Base-by-base conservation (phyloP, 1,140 invertebrate genomes). In the Spodoptera frugiperda region DNA sequence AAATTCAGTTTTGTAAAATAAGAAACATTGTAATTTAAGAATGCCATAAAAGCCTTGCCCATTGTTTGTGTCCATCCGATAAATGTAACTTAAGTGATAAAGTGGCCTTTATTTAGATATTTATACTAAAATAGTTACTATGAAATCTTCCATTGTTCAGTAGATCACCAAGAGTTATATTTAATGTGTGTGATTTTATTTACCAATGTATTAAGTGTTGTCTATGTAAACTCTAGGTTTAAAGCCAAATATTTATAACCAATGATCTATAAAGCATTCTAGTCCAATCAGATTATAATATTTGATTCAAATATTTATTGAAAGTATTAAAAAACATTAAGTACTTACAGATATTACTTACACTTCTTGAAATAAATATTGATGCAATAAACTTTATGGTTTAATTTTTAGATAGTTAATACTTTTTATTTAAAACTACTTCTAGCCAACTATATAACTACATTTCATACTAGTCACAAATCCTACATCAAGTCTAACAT, bases 81-180 rank as follows among this genome's bases (percentile, higher is more conserved):
- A 72, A 59, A 14, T 48, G 54, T 72, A 83, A 79, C 70, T 80
- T 59, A 84, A 85, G 87, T 87, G 86, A 87, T 87, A 89, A 83
- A 81, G 88, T 87, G 88, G 88, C 88, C 88, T 90, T 90, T 84
- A 80, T 73, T 75, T 84, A 87, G 76, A 84, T 80, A 54, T 81
- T 78, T 86, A 86, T 85, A 84, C 76, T 74, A 78, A 39, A 74
- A 78, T 80, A 81, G 70, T 82, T 80, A 84, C 79, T 78, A 86
- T 61, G 76, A 75, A 82, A 87, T 85, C 87, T 90, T 88, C 86
- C 88, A 90, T 89, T 89, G 80, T 87, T 71, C 68, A 80, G 79
- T 86, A 86, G 84, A 3, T 65, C n/a, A 73, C 39, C 54, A 73
- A 59, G 19, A 81, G 76, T 81, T 79, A 59, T 79, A 80, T 79